Evolutionary conservation across 2,888 invertebrate species (phyloP), one percentile per base, ranked within the genome.

Genomic region (Altica lythri): DNA sequence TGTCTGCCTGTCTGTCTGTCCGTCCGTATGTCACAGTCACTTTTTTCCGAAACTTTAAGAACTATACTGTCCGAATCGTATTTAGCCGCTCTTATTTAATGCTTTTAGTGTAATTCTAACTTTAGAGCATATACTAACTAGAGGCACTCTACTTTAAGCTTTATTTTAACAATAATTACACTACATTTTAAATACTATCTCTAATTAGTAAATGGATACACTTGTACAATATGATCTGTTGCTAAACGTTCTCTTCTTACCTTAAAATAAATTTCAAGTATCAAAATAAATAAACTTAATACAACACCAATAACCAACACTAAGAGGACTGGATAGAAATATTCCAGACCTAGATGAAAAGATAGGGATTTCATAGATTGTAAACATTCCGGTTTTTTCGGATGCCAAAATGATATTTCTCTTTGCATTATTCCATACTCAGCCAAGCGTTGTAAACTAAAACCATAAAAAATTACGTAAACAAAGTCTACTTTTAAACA

Each of bases 351-450:
- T 3, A 73, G 68, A 29, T 63, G 58, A 40, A 67, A 64, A 12
- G 46, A 57, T 1, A 62, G 51, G 0, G 63, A 59, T 35, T 43
- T 53, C 4, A 59, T 51, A 4, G 66, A 64, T 48, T 64, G 61
- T 25, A 71, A 59, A 57, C 74, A 73, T 50, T 65, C 65, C 0
- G 73, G 72, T 62, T 70, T 72, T 19, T 61, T 60, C 4, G 72
- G 68, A 55, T 70, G 67, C 71, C 72, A 74, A 57, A 68, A 68
- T 27, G 47, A 46, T 10, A 62, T 44, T 61, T 72, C 68, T 27
- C 70, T 63, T 13, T 60, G 37, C 8, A 70, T 45, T 34, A 73
- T 65, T 6, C 74, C 74, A 53, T 66, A 48, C 64, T 73, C 72
- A 4, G 62, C 67, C 18, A 72, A 51, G 12, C 68, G 60, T 40